Evolutionary conservation across 2,113 vertebrate species (phyloP), one percentile per base, ranked within the genome.

Genomic region (Pseudolaguvia tuberculata): DNA sequence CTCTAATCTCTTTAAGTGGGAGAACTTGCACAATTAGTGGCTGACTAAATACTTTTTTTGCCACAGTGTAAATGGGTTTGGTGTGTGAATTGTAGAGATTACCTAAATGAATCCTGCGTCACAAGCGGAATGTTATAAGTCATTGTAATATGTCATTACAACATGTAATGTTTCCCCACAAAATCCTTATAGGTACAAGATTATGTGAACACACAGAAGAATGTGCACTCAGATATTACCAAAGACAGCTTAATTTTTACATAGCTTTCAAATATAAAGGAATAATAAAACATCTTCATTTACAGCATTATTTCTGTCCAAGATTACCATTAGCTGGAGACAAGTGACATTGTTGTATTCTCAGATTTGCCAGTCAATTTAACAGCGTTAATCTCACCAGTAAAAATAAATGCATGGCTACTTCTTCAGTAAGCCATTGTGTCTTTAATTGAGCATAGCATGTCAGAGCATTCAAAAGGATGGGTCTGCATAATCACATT

Each of bases 401-500:
- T 4, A 42, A 84, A 89, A 84, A 80, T 82, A 80, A 88, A 81
- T 76, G 66, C 78, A 75, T 80, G 76, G 86, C 83, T 85, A 81
- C 83, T 81, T 77, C 58, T 53, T 61, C 53, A 47, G 84, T 78
- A 80, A 79, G 84, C 84, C 81, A 79, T 75, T 83, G 67, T 78
- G 52, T 67, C 81, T 51, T 71, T 87, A 86, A 90, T 84, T 87
- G 85, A 87, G 83, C 84, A 74, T 84, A 76, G 84, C 76, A 50
- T 83, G 86, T 87, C 87, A 83, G 67, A 73, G 85, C 76, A 82
- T 80, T 50, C 70, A 67, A 61, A n/a, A 61, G 4, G 17, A 79
- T 75, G 52, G 77, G 31, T 84, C 87, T 84, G 87, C 87, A 89
- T 89, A 87, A 88, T 88, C 84, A 83, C 79, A 83, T 88, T 87